Evolutionary conservation across 2,888 invertebrate species (phyloP).

Genomic region (Exocentrus adspersus): DNA sequence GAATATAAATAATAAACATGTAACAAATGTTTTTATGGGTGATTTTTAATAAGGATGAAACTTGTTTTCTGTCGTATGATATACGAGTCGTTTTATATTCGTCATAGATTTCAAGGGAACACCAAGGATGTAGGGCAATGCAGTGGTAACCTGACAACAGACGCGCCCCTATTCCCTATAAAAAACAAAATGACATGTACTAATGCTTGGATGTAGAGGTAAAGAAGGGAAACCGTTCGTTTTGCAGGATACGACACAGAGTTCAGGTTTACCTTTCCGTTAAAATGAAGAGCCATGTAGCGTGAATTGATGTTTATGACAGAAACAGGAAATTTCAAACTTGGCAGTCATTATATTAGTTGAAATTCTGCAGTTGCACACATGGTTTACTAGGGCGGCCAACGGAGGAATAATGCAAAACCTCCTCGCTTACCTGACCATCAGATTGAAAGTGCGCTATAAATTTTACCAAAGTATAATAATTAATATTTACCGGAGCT

Average conservation of each 20-base stretch:
- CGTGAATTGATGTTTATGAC: constrained; percentile 60
- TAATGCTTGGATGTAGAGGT: background rate
- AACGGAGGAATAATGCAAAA: constrained; percentile 33
- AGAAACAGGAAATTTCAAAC: constrained; percentile 60
- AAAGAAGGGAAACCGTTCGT: constrained; percentile 5
- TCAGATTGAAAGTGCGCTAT: constrained; percentile 15
- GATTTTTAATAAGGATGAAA: constrained; percentile 36
- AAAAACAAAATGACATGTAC: constrained; percentile 4
- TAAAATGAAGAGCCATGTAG: constrained; percentile 52
- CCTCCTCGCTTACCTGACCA: constrained; percentile 42
- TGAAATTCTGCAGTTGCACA: constrained; percentile 53
- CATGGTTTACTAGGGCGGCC: constrained; percentile 43
- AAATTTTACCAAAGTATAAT: constrained; percentile 16
- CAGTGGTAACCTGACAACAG: constrained; percentile 2
- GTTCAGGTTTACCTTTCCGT: constrained; percentile 47
- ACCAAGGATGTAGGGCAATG: background rate
- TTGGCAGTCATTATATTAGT: constrained; percentile 44
- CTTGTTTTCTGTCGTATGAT: constrained; percentile 9
- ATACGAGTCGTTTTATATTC: background rate
- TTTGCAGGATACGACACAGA: constrained; percentile 14
- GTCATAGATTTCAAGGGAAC: background rate
- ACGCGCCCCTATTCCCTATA: constrained; percentile 7
- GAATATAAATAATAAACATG: constrained; percentile 48
- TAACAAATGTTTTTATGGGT: constrained; percentile 41
- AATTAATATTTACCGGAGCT: constrained; percentile 14